Percentiles rank a stretch among this genome's conserved stretches.
Conservation (phyloP, 2,888 invertebrate genomes). For the Cantharis rufa region DNA sequence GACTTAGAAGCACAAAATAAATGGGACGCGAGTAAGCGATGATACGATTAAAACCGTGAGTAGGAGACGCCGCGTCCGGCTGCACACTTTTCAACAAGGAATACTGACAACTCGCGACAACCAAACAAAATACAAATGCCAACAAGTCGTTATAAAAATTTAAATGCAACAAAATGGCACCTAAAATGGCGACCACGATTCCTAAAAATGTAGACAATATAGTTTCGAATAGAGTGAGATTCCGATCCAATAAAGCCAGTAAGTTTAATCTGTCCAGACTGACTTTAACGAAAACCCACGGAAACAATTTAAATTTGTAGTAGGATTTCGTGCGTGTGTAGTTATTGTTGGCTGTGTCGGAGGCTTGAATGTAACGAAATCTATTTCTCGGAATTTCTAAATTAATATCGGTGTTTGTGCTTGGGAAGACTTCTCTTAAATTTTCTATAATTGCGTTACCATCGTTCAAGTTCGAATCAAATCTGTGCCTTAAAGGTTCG, state of each 20-base stretch:
- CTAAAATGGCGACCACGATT: conserved; percentile 81
- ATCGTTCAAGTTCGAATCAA: conserved; percentile 21
- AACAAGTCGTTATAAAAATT: conserved; percentile 90
- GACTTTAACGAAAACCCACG: conserved; percentile 72
- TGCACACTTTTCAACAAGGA: conserved; percentile 96
- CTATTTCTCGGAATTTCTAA: conserved; percentile 62
- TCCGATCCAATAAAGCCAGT: conserved; percentile 90
- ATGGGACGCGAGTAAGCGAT: conserved; percentile 93
- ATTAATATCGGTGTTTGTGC: conserved; percentile 62
- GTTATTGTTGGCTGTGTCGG: conserved; percentile 44
- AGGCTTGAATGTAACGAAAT: conserved; percentile 46
- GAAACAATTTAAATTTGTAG: conserved; percentile 76
- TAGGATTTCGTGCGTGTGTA: conserved; percentile 57
- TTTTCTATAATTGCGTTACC: conserved; percentile 43
- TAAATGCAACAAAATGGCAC: conserved; percentile 79
- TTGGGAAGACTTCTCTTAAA: conserved; percentile 42
- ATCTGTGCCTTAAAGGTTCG: conserved; percentile 21
- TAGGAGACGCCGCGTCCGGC: conserved; percentile 97
- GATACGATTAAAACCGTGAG: conserved; percentile 95
- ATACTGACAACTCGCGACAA: conserved; percentile 98
- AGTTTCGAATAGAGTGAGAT: conserved; percentile 81
- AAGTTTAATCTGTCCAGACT: conserved; percentile 91
- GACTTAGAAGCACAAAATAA: conserved; percentile 85
- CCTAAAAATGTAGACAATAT: conserved; percentile 82
- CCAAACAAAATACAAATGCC: conserved; percentile 93